These are phyloP conservation scores for Drosophila lowei DNA, from an alignment of 1,140 invertebrate genomes.

Conservation along the genomic window DNA sequence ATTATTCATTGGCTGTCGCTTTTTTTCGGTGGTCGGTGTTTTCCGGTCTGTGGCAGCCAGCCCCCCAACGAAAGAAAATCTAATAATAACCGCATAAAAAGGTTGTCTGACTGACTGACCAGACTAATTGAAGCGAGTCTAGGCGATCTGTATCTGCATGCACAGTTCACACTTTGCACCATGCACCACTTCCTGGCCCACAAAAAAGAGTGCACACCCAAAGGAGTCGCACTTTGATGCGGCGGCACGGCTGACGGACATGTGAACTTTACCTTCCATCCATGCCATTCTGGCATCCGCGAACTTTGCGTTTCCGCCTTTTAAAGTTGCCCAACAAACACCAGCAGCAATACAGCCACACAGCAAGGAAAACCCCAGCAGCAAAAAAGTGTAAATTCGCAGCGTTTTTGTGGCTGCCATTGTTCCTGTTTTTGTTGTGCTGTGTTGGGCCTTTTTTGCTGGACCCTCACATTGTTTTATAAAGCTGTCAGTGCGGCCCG, in stretches of 20 bases:
- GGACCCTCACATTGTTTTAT: constrained; percentile 52
- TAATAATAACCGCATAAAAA: constrained; percentile 47
- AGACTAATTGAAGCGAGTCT: constrained; percentile 80
- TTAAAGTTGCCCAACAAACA: constrained; percentile 32
- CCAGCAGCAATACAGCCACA: neutral
- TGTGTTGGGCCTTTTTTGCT: constrained; percentile 13
- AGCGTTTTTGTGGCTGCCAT: constrained; percentile 29
- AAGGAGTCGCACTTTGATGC: constrained; percentile 54
- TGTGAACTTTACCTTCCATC: constrained; percentile 64
- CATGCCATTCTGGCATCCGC: constrained; percentile 11
- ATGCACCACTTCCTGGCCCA: constrained; percentile 68
- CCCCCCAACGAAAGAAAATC: constrained; percentile 28
- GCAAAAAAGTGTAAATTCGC: constrained; percentile 41
- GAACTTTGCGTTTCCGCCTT: constrained; percentile 67
- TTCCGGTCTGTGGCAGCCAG: constrained; percentile 61
- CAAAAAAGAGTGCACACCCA: constrained; percentile 16
- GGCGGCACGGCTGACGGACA: constrained; percentile 56
- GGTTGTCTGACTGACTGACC: constrained; percentile 46
- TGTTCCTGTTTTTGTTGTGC: constrained; percentile 25
- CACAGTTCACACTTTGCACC: constrained; percentile 78
- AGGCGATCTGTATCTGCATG: constrained; percentile 72
- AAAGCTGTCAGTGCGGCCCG: constrained; percentile 36
- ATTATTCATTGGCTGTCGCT: constrained; percentile 63
- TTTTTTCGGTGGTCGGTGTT: constrained; percentile 57
- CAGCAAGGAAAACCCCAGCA: constrained; percentile 7